A percentile compares a stretch with the other conserved stretches of the same genome.
Conservation (phyloP, 1,140 invertebrate genomes). For the Araneus ventricosus region DNA sequence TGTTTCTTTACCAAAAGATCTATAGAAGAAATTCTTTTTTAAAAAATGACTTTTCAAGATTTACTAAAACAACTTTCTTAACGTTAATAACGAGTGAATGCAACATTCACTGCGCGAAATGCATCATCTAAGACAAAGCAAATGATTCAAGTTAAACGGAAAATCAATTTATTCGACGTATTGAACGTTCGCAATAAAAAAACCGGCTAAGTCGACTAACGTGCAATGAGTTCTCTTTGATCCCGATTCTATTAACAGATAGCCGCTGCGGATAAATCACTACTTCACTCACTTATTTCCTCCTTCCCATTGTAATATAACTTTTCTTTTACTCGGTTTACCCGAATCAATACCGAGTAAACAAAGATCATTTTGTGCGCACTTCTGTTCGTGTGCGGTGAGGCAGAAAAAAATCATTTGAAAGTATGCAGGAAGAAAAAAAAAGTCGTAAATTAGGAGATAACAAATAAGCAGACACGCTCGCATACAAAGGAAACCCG, state of each 20-base stretch:
- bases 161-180: too few relatives aligned
- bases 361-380: slow-evolving; percentile 14
- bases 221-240: background rate
- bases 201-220: too few relatives aligned
- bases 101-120: too few relatives aligned
- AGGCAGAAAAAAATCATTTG: slow-evolving; percentile 41
- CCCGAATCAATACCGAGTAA: slow-evolving; percentile 42
- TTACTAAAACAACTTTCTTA: too few relatives aligned
- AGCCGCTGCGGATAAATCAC: slow-evolving; percentile 22
- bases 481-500: slow-evolving; percentile 33
- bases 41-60: too few relatives aligned
- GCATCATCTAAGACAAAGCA: too few relatives aligned
- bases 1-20: too few relatives aligned
- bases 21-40: too few relatives aligned
- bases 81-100: too few relatives aligned
- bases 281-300: slow-evolving; percentile 18
- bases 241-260: slow-evolving; percentile 25
- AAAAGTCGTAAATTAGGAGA: slow-evolving; percentile 53
- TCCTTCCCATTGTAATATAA: background rate
- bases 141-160: too few relatives aligned
- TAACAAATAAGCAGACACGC: slow-evolving; percentile 56
- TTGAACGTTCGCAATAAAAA: too few relatives aligned
- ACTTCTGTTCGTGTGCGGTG: background rate
- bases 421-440: background rate
- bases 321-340: slow-evolving; percentile 7